phyloP scores from a whole-genome alignment of 2,888 invertebrate genomes.

The Gryllus longicercus region DNA sequence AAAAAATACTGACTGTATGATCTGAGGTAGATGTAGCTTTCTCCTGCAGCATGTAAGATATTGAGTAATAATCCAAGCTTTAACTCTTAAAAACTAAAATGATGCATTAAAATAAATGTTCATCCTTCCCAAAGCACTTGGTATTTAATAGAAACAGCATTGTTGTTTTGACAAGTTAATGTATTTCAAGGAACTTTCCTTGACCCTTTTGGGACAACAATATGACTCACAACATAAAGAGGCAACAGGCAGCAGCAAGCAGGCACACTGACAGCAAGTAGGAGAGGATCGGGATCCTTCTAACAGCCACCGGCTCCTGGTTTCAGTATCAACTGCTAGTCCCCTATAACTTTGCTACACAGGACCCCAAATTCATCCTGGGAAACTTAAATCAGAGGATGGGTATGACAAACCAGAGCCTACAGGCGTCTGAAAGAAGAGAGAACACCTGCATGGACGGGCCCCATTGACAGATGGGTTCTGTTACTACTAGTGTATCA shows the following conservation, averaged over 20 bases:
- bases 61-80: no score
- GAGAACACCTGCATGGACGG: not conserved
- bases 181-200: no score
- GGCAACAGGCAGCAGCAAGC: not conserved
- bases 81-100: no score
- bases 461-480: not conserved
- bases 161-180: no score
- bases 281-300: not conserved
- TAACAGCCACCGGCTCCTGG: not conserved
- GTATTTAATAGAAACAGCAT: no score
- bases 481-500: slow-evolving; percentile 9
- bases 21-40: not conserved
- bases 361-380: not conserved
- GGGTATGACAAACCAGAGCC: not conserved
- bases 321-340: not conserved
- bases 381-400: slow-evolving; percentile 4
- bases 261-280: slow-evolving; percentile 17
- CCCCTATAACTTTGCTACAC: not conserved
- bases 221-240: not conserved
- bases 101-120: no score
- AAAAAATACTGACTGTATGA: no score
- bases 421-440: slow-evolving; percentile 10
- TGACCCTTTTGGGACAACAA: not conserved
- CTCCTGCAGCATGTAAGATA: not conserved
- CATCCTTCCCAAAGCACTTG: no score